These are phyloP conservation scores for Pycnonotus jocosus DNA, from an alignment of 2,113 vertebrate species.

Conservation along the genomic window DNA sequence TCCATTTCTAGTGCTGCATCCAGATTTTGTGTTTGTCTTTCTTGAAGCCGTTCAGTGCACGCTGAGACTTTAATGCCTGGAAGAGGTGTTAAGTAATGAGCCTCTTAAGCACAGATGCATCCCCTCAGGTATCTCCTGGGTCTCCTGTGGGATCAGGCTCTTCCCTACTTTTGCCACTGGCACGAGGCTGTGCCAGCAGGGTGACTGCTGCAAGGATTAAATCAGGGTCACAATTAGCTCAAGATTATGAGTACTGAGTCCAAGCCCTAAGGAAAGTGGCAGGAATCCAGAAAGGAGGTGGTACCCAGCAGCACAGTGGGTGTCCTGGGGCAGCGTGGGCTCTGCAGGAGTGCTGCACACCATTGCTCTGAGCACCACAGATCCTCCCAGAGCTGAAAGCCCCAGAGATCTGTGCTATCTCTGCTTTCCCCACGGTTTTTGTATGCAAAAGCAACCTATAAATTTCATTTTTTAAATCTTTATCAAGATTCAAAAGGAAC, in stretches of 20 bases:
- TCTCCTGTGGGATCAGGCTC: not conserved
- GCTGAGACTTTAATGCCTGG: not conserved
- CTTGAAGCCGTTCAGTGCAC: not conserved
- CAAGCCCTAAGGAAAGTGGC: not conserved
- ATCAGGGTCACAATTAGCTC: not conserved
- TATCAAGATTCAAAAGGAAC: not conserved
- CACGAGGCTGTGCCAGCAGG: not conserved
- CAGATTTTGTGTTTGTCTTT: not conserved
- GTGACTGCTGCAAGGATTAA: not conserved
- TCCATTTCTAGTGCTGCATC: not conserved
- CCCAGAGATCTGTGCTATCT: not conserved
- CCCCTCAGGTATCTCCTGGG: not conserved
- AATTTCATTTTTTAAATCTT: not conserved
- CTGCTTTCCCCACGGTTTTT: not conserved
- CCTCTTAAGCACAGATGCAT: not conserved
- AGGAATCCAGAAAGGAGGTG: not conserved
- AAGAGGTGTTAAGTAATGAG: not conserved
- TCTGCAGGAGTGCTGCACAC: not conserved
- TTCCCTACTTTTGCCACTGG: not conserved
- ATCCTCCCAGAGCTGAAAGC: not conserved
- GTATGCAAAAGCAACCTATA: not conserved
- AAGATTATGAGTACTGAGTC: not conserved
- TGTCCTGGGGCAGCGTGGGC: fast-evolving
- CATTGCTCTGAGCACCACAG: not conserved
- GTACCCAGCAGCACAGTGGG: not conserved